Conservation (phyloP, 2,113 vertebrate species). For the Crotophaga sulcirostris region DNA sequence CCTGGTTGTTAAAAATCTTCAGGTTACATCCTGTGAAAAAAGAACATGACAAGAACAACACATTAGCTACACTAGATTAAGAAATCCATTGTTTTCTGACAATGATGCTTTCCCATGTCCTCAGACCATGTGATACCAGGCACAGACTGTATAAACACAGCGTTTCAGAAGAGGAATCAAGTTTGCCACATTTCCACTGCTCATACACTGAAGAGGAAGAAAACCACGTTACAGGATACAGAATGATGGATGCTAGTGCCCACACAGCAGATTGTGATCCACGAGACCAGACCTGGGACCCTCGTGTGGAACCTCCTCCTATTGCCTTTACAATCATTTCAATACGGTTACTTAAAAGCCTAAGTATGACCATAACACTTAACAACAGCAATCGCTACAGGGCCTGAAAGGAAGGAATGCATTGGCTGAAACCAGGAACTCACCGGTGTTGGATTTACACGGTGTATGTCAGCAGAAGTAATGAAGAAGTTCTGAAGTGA, state of each 20-base stretch:
- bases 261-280: not conserved
- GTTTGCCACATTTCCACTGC: not conserved
- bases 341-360: not conserved
- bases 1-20: conserved; percentile 99
- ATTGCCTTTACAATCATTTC: not conserved
- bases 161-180: not conserved
- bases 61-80: fast-evolving
- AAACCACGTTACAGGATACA: not conserved
- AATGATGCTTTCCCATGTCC: not conserved
- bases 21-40: conserved; percentile 89
- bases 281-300: not conserved
- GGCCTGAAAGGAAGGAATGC: not conserved
- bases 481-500: not conserved
- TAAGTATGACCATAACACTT: not conserved
- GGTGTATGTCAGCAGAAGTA: not conserved
- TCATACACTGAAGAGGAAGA: not conserved
- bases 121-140: not conserved
- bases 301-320: not conserved
- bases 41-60: not conserved
- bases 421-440: not conserved
- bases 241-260: not conserved
- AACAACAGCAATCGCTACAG: not conserved
- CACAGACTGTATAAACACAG: not conserved
- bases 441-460: not conserved
- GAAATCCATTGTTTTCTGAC: not conserved